Evolutionary conservation across 2,113 vertebrate genomes (phyloP).

Genomic region (Oxyura jamaicensis): DNA sequence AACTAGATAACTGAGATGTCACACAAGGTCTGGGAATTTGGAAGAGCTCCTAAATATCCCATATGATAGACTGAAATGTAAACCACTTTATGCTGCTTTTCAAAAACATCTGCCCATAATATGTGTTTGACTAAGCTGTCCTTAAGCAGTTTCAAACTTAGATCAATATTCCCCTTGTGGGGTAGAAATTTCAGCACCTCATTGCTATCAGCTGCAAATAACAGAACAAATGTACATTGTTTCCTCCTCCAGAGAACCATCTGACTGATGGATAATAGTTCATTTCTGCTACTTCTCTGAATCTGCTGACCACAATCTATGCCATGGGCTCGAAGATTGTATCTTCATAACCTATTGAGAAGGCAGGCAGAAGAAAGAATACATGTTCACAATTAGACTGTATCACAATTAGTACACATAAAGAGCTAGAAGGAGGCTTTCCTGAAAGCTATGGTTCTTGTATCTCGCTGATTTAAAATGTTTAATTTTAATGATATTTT

Average conservation of each 20-base stretch:
- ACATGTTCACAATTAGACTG: neutral
- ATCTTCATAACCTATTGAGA: neutral
- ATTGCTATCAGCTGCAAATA: conserved; percentile 14
- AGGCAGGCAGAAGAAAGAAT: neutral
- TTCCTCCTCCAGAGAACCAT: neutral
- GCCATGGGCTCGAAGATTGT: neutral
- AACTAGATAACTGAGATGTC: neutral
- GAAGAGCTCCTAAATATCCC: neutral
- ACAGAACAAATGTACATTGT: conserved; percentile 9
- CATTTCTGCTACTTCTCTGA: neutral
- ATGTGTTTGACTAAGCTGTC: conserved; percentile 18
- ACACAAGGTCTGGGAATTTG: neutral
- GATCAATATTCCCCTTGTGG: conserved; percentile 14
- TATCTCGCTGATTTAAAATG: neutral
- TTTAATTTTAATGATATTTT: neutral
- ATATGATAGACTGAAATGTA: neutral
- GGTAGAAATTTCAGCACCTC: conserved; percentile 54
- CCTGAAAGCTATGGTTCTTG: neutral
- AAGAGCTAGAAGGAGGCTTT: neutral
- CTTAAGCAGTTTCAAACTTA: conserved; percentile 13
- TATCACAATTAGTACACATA: neutral
- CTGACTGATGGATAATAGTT: neutral
- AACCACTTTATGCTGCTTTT: neutral
- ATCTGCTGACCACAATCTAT: neutral
- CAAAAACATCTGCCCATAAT: conserved; percentile 33